These are phyloP conservation scores for Osmerus eperlanus DNA, from an alignment of 2,113 vertebrate genomes.

Conservation along the genomic window DNA sequence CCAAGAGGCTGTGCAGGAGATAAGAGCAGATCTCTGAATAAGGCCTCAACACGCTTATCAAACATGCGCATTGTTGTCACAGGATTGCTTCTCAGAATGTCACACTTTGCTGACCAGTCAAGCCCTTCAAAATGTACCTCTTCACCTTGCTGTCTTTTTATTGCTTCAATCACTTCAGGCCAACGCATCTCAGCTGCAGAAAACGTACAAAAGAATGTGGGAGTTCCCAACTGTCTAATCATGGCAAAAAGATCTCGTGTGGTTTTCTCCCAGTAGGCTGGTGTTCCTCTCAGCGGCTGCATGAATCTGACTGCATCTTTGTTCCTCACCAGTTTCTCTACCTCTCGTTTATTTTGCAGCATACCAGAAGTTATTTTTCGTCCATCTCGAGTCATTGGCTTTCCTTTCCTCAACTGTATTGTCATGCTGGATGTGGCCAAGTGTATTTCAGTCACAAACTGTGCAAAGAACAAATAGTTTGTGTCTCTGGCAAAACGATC, in stretches of 20 bases:
- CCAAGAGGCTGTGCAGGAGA: conserved; percentile 10
- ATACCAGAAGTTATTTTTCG: conserved; percentile 27
- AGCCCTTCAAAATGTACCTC: not conserved
- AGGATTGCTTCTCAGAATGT: not conserved
- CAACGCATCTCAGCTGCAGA: not conserved
- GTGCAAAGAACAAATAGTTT: too few species aligned
- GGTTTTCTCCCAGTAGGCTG: too few species aligned
- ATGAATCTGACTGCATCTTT: too few species aligned
- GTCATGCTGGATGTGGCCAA: too few species aligned
- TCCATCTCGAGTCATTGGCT: conserved; percentile 32
- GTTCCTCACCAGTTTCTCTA: too few species aligned
- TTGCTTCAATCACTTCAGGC: conserved; percentile 6
- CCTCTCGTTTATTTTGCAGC: not conserved
- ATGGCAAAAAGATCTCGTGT: too few species aligned
- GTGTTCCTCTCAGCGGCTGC: too few species aligned
- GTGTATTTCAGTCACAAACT: too few species aligned
- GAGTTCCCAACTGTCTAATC: too few species aligned
- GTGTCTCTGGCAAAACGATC: too few species aligned
- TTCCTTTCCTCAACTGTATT: not conserved
- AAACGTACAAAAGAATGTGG: too few species aligned
- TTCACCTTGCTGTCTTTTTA: conserved; percentile 15
- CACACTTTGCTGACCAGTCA: conserved; percentile 13
- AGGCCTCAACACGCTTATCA: conserved; percentile 2
- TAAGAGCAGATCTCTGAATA: conserved; percentile 7
- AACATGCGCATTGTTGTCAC: conserved; percentile 19